Conservation (phyloP, 1,140 invertebrate genomes). For the Brachionus manjavacas region DNA sequence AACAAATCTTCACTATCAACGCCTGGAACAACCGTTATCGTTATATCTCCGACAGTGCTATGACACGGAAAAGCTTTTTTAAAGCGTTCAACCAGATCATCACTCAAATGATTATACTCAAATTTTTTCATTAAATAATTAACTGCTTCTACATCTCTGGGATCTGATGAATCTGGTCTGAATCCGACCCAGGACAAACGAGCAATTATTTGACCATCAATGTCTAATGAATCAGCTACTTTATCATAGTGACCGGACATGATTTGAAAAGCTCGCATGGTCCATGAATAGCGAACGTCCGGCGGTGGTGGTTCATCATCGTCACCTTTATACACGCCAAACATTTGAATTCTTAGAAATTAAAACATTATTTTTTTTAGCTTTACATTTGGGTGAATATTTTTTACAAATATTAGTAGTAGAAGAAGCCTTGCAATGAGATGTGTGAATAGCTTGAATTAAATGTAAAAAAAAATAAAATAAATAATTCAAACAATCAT, state of each 20-base stretch:
- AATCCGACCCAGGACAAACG: not conserved
- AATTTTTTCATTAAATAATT: slow-evolving; percentile 3
- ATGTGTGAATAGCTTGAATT: no score
- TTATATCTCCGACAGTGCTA: not conserved
- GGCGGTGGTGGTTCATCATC: slow-evolving; percentile 14
- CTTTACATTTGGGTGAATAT: no score
- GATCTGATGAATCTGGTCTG: not conserved
- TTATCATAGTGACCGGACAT: not conserved
- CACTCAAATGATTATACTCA: not conserved
- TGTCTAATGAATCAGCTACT: not conserved
- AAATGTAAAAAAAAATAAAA: no score
- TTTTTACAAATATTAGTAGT: no score
- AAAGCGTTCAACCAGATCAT: not conserved
- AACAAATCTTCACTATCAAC: slow-evolving; percentile 17
- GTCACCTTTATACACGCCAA: not conserved
- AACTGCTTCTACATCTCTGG: not conserved
- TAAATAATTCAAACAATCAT: no score
- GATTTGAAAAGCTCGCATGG: not conserved
- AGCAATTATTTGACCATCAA: slow-evolving; percentile 5
- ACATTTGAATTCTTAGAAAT: not conserved
- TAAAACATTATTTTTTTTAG: no score
- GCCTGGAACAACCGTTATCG: not conserved
- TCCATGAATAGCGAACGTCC: slow-evolving; percentile 4
- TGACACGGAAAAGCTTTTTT: not conserved
- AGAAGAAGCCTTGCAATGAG: no score